Evolutionary conservation across 2,888 invertebrate genomes (phyloP).

Genomic region (Tenthredo amoena): DNA sequence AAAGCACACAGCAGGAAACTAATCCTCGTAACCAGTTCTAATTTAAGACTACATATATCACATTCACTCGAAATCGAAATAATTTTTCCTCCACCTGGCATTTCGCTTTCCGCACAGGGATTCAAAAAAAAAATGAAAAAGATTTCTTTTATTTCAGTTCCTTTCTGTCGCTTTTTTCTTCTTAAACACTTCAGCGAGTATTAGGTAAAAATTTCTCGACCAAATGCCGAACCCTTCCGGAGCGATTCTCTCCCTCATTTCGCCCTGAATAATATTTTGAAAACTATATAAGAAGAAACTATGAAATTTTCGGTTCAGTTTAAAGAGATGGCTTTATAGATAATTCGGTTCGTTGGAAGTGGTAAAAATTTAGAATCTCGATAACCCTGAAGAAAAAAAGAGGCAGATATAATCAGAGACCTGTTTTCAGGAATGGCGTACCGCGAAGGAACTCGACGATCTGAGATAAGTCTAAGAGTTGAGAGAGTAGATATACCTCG

Average conservation of each 20-base stretch:
- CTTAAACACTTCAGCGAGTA: background rate
- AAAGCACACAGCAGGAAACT: constrained; percentile 53
- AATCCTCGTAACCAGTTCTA: constrained; percentile 53
- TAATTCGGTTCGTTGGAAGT: background rate
- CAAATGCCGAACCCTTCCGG: background rate
- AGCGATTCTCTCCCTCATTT: background rate
- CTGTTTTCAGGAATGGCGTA: constrained; percentile 33
- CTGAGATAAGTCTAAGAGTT: constrained; percentile 21
- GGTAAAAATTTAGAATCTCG: constrained; percentile 36
- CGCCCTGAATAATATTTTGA: background rate
- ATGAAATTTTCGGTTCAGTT: background rate
- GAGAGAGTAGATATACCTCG: background rate
- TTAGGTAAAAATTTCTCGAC: background rate
- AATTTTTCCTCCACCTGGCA: constrained; percentile 45
- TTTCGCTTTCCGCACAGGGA: background rate
- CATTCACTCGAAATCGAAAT: constrained; percentile 35
- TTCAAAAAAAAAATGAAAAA: background rate
- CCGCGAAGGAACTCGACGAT: constrained; percentile 22
- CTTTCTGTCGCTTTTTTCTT: background rate
- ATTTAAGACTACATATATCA: constrained; percentile 54
- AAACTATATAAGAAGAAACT: background rate
- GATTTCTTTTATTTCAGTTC: background rate
- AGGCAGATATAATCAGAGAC: constrained; percentile 46
- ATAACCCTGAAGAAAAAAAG: constrained; percentile 26
- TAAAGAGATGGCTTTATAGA: constrained; percentile 27